Percentiles rank a stretch among this genome's conserved stretches.
Evolutionary conservation across 2,113 vertebrate species (phyloP).

Genomic region (Paramormyrops kingsleyae): DNA sequence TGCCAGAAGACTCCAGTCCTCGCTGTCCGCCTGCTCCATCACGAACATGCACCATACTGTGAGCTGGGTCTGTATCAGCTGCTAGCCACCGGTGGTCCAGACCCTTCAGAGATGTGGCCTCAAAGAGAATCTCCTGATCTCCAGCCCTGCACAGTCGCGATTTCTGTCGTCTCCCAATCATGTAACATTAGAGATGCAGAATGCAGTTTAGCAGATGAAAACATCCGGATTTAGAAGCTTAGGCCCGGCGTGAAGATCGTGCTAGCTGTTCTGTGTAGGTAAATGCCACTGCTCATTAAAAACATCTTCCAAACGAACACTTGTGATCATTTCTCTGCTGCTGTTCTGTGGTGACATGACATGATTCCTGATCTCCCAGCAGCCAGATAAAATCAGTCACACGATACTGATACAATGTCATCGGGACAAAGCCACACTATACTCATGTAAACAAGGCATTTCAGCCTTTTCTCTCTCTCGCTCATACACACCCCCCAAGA

Average conservation of each 20-base stretch:
- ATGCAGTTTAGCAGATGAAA: not conserved
- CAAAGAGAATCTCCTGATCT: not conserved
- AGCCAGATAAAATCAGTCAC: slow-evolving; percentile 21
- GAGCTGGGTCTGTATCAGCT: slow-evolving; percentile 24
- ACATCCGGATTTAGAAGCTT: not conserved
- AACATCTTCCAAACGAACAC: not conserved
- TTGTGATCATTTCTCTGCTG: not conserved
- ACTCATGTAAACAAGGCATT: not conserved
- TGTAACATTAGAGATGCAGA: not conserved
- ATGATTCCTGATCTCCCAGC: slow-evolving; percentile 6
- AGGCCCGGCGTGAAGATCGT: not conserved
- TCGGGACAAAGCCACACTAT: not conserved
- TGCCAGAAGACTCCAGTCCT: slow-evolving; percentile 73
- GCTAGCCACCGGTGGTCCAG: not conserved
- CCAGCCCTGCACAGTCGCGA: not conserved
- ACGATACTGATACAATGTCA: not conserved
- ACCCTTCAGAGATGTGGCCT: too few species aligned
- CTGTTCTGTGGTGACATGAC: not conserved
- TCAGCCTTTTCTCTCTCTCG: not conserved
- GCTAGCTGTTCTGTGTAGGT: not conserved
- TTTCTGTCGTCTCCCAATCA: not conserved
- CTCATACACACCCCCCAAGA: slow-evolving; percentile 11
- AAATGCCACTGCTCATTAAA: not conserved
- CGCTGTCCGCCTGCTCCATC: slow-evolving; percentile 51
- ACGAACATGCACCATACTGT: slow-evolving; percentile 74